Base-by-base conservation (phyloP, 2,797 vertebrate species). In the Chromis chromis region DNA sequence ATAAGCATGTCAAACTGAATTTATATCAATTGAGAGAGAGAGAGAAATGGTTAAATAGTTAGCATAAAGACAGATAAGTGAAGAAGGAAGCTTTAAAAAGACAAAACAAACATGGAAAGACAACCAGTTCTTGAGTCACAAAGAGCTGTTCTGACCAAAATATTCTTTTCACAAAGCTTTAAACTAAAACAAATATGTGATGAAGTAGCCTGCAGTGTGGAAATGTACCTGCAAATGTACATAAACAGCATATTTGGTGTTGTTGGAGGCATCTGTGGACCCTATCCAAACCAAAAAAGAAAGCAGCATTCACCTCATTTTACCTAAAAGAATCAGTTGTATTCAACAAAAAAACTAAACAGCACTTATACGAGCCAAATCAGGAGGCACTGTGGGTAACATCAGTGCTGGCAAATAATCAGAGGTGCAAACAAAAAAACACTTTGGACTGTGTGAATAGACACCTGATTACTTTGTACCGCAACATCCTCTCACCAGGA, bases 341-440 rank as follows among this genome's bases (percentile, higher is more conserved):
- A 39, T 16, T 33, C 10, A 46, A 44, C 16, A 49, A 49, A 16
- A 22, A 17, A 58, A 58, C 22, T 13, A 48, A 52, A 14, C 3
- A 24, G 53, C 5, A 3, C 22, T 22, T 17, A 3, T 39, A n/a
- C 57, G 5, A 39, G 22, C 14, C 59, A 69, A 49, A 39, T 52
- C 21, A 19, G 25, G 50, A 33, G 22, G 13, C 28, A 28, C 12
- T 24, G 53, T 9, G 53, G 25, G 8, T 48, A n/a, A 17, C 44
- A 17, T 48, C 19, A n/a, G 44, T 14, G 10, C 9, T 3, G 4
- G 31, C 2, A 7, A 13, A n/a, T 27, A 54, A 53, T 48, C 28
- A 46, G 14, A 58, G 22, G 16, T n/a, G 17, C 27, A 50, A 69
- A 65, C 14, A 69, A 54, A 58, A 4, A 44, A 69, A 60, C 11